phyloP scores from a whole-genome alignment of 2,113 vertebrate genomes.

The Neolamprologus longior region DNA sequence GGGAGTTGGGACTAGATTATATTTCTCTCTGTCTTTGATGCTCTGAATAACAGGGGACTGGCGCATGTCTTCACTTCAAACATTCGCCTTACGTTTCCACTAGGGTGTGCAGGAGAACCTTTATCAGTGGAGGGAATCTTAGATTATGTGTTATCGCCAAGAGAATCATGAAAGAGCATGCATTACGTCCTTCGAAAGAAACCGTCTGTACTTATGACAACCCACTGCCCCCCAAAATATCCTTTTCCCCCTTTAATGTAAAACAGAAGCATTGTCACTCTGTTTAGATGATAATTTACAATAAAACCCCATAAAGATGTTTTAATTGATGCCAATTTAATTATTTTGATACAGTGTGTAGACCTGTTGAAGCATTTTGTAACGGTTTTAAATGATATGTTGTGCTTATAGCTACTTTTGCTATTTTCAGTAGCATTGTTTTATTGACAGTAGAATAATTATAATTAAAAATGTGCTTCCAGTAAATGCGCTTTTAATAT shows the following conservation, averaged over 20 bases:
- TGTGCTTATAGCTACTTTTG: not conserved
- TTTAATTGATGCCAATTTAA: not conserved
- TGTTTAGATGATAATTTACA: not conserved
- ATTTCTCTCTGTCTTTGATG: conserved; percentile 44
- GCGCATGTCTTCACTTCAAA: conserved; percentile 53
- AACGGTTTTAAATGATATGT: not conserved
- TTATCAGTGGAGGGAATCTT: conserved; percentile 54
- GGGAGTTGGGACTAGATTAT: conserved; percentile 33
- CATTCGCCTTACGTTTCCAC: conserved; percentile 48
- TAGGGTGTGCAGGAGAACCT: conserved; percentile 54
- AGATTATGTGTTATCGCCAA: conserved; percentile 38
- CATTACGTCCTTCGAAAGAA: conserved; percentile 38
- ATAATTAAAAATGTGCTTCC: not conserved
- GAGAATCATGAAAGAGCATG: conserved; percentile 58
- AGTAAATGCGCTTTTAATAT: not conserved
- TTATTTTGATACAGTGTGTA: not conserved
- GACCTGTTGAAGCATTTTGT: not conserved
- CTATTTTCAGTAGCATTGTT: not conserved
- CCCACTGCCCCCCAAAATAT: not conserved
- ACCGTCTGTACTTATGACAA: conserved; percentile 34
- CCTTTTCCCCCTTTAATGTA: not conserved
- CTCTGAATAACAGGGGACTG: conserved; percentile 31
- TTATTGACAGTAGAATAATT: not conserved
- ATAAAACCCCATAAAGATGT: fast-evolving
- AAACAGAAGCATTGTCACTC: not conserved